These are phyloP conservation scores for Apocrypta bakeri DNA, from an alignment of 1,140 invertebrate genomes.

Conservation along the genomic window DNA sequence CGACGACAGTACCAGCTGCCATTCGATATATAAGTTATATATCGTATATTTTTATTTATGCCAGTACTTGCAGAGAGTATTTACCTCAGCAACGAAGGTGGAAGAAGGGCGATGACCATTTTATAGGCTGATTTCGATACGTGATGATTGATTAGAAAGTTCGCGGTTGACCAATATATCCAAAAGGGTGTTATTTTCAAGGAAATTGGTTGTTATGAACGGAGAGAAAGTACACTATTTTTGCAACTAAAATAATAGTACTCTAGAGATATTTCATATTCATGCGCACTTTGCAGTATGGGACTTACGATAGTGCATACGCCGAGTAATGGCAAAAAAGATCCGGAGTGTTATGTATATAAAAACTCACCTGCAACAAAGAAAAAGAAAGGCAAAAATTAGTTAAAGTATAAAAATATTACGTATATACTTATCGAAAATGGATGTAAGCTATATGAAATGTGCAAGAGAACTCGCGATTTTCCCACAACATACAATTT, in stretches of 20 bases:
- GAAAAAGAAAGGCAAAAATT: slow-evolving; percentile 36
- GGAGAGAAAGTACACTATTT: neutral
- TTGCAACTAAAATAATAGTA: neutral
- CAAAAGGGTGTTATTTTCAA: no score
- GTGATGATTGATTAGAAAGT: neutral
- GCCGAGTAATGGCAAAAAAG: neutral
- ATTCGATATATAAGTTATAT: neutral
- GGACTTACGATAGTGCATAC: neutral
- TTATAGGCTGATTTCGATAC: no score
- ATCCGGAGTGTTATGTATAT: neutral
- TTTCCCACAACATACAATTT: neutral
- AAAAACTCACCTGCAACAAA: slow-evolving; percentile 29
- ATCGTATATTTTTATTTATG: neutral
- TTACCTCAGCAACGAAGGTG: slow-evolving; percentile 11
- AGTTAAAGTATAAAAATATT: neutral
- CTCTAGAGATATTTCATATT: neutral
- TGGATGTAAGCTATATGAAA: neutral
- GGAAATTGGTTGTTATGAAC: neutral
- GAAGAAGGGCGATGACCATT: neutral
- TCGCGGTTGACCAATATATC: no score
- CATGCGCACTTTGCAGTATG: neutral
- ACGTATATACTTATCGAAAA: neutral
- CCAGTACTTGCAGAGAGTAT: no score
- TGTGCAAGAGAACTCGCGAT: neutral
- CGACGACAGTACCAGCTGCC: neutral